phyloP scores from a whole-genome alignment of 2,888 invertebrate genomes.

The Agapostemon virescens region DNA sequence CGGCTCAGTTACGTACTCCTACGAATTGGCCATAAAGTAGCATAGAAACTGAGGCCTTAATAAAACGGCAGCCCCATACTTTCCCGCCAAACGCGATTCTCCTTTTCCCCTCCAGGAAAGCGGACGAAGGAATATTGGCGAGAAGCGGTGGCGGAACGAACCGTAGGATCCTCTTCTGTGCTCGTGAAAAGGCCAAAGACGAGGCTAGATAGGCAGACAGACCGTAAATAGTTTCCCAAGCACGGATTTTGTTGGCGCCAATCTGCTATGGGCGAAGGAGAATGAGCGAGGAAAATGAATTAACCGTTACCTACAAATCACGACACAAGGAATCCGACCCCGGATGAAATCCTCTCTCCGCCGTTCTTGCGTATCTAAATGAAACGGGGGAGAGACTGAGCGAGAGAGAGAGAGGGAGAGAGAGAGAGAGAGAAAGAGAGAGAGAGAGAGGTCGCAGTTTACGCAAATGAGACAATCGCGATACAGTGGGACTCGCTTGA shows the following conservation, averaged over 20 bases:
- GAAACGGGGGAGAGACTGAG: neutral
- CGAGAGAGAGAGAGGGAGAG: too few relatives aligned
- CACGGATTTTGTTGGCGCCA: slow-evolving; percentile 51
- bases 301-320: slow-evolving; percentile 70
- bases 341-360: slow-evolving; percentile 22
- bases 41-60: slow-evolving; percentile 59
- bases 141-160: slow-evolving; percentile 49
- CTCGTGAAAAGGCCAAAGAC: slow-evolving; percentile 38
- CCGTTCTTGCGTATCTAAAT: slow-evolving; percentile 27
- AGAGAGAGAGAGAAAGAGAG: neutral
- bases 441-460: slow-evolving; percentile 11
- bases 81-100: slow-evolving; percentile 62
- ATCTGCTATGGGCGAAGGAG: slow-evolving; percentile 49
- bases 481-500: slow-evolving; percentile 4
- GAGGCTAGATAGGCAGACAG: slow-evolving; percentile 40
- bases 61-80: slow-evolving; percentile 55
- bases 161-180: slow-evolving; percentile 38
- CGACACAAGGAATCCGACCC: slow-evolving; percentile 58
- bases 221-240: slow-evolving; percentile 52
- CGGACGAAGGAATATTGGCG: slow-evolving; percentile 49
- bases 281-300: slow-evolving; percentile 68
- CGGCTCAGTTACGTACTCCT: slow-evolving; percentile 47
- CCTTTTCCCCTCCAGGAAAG: slow-evolving; percentile 23
- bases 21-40: slow-evolving; percentile 53
- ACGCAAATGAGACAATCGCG: slow-evolving; percentile 16